Conservation (phyloP, 1,140 invertebrate genomes). For the Orussus abietinus region DNA sequence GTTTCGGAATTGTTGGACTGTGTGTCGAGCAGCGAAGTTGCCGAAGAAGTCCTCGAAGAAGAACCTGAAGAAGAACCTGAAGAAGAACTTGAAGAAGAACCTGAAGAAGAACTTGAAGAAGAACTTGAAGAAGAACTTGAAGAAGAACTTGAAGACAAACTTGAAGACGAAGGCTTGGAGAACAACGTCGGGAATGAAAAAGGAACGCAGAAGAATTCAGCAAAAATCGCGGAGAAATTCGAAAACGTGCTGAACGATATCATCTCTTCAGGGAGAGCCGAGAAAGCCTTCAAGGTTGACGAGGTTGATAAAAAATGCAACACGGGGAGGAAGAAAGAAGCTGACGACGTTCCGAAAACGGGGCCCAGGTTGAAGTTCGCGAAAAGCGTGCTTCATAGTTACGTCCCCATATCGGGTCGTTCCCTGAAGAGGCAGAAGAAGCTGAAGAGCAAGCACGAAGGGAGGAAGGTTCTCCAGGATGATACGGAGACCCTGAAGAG, state of each 20-base stretch:
- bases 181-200: not conserved
- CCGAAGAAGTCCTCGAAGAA: no score
- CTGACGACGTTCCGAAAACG: not conserved
- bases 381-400: constrained; percentile 35
- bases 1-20: no score
- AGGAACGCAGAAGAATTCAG: not conserved
- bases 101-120: constrained; percentile 5
- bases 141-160: not conserved
- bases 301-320: constrained; percentile 8
- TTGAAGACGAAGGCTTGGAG: not conserved
- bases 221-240: not conserved
- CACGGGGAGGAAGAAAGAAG: constrained; percentile 2
- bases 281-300: not conserved
- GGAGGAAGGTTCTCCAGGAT: constrained; percentile 10
- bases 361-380: constrained; percentile 19
- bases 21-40: no score
- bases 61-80: no score
- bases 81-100: no score
- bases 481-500: constrained; percentile 16
- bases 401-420: constrained; percentile 32
- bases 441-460: no score
- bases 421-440: constrained; percentile 15
- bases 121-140: not conserved
- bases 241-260: constrained; percentile 7
- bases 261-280: constrained; percentile 1